A percentile compares a stretch with the other conserved stretches of the same genome.
These are phyloP conservation scores for Rutilus rutilus DNA, from an alignment of 2,113 vertebrate genomes.

Conservation along the genomic window DNA sequence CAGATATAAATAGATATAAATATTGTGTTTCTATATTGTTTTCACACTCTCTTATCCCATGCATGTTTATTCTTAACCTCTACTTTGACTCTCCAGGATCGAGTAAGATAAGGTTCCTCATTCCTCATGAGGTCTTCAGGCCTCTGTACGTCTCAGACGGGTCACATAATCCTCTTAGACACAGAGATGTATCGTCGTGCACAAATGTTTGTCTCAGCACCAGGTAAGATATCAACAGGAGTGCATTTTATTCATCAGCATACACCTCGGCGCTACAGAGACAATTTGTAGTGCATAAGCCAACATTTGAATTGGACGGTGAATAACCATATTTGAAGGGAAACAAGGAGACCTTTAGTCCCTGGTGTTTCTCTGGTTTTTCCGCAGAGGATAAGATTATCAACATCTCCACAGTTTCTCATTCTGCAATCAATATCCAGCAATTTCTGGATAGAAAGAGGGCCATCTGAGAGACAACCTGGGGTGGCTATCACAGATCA, in stretches of 20 bases:
- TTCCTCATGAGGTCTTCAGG: neutral
- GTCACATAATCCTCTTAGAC: neutral
- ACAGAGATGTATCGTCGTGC: neutral
- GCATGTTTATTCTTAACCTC: neutral
- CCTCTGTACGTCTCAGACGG: neutral
- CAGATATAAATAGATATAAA: too few species aligned
- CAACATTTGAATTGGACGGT: neutral
- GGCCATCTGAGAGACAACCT: slow-evolving; percentile 45
- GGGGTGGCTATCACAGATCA: slow-evolving; percentile 50
- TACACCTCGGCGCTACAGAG: neutral
- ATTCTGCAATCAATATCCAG: slow-evolving; percentile 47
- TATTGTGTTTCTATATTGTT: neutral
- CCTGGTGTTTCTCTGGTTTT: slow-evolving; percentile 32
- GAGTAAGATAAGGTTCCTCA: slow-evolving; percentile 8
- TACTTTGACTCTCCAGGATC: neutral
- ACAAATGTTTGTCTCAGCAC: neutral
- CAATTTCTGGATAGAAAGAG: slow-evolving; percentile 54
- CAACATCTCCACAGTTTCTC: slow-evolving; percentile 43
- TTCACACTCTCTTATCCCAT: neutral
- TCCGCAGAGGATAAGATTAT: slow-evolving; percentile 40
- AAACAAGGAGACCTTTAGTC: slow-evolving; percentile 7
- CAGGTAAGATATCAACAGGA: slow-evolving; percentile 11
- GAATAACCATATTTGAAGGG: slow-evolving; percentile 21
- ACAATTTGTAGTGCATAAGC: neutral
- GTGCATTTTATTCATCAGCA: too few species aligned